Evolutionary conservation across 64 coral and sea anemone species (phyloP), one percentile per base, ranked within the genome.

Genomic region (Montipora sp.): DNA sequence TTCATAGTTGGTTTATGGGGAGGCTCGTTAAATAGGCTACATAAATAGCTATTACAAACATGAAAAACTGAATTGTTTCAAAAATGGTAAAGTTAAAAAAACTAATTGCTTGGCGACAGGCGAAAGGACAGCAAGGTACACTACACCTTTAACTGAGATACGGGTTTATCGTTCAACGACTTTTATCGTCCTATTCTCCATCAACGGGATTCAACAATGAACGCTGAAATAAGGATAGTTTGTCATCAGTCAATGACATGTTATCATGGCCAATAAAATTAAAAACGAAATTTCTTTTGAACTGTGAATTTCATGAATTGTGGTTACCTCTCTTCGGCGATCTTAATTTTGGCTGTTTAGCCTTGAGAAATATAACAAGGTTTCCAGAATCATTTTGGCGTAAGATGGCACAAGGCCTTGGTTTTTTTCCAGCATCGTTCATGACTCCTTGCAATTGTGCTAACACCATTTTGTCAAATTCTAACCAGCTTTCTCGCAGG

Each of bases 331-430:
- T 70, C 60, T 48, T 11, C 19, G 15, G 5, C 16, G 61, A 5
- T 0, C 8, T 66, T 4, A 58, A 5, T 5, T 36, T 4, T 47
- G 60, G 60, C 15, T 20, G 68, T 49, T 48, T 58, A 69, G 63
- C 9, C 44, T 59, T 84, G 15, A 84, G 81, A 70, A 47, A 84
- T 47, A 84, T 70, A 12, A 69, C 68, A 69, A 45, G 81, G 11
- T 20, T n/a, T 12, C 82, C 82, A 3, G 61, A 45, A 16, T 16
- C 65, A 71, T 70, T 71, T 71, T 85, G 65, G 8, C 47, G 43
- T 63, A 49, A 71, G 8, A 85, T 36, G 16, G 81, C 81, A 2
- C 65, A 19, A 73, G 71, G 63, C 66, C 19, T 85, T 50, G 61
- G 82, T 50, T 85, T 85, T 48, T 48, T 16, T 71, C 3, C 47